These are phyloP conservation scores for Sialis fuliginosa DNA, from an alignment of 2,888 invertebrate species.

Conservation along the genomic window DNA sequence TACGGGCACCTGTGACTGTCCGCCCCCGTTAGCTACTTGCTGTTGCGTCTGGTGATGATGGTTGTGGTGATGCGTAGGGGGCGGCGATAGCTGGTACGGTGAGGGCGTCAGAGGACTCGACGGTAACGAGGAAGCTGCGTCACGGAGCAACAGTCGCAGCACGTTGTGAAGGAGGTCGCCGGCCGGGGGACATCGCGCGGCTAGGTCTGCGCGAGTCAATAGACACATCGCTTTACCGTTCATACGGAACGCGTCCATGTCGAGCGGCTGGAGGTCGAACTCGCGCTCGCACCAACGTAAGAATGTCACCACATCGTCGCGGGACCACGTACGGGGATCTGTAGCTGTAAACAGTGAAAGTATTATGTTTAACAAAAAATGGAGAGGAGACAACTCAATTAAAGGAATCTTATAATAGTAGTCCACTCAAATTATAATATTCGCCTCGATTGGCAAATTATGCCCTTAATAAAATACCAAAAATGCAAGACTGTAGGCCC, in stretches of 20 bases:
- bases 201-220: slow-evolving; percentile 74
- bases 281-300: slow-evolving; percentile 83
- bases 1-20: too few relatives aligned
- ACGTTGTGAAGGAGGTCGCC: slow-evolving; percentile 91
- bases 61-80: slow-evolving; percentile 55
- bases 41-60: too few relatives aligned
- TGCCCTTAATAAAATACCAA: too few relatives aligned
- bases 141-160: slow-evolving; percentile 68
- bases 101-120: slow-evolving; percentile 71
- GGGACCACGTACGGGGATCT: slow-evolving; percentile 79
- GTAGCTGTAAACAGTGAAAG: slow-evolving; percentile 32
- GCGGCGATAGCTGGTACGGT: slow-evolving; percentile 58
- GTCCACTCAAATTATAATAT: too few relatives aligned
- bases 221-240: slow-evolving; percentile 91
- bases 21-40: too few relatives aligned
- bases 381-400: not conserved
- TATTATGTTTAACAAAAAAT: too few relatives aligned
- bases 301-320: slow-evolving; percentile 77
- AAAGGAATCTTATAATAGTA: too few relatives aligned
- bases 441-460: too few relatives aligned
- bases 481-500: too few relatives aligned
- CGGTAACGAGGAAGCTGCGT: slow-evolving; percentile 62
- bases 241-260: slow-evolving; percentile 90
- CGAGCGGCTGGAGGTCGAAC: slow-evolving; percentile 80
- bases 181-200: slow-evolving; percentile 80